phyloP scores from a whole-genome alignment of 2,797 vertebrate species.

The Clamator glandarius region DNA sequence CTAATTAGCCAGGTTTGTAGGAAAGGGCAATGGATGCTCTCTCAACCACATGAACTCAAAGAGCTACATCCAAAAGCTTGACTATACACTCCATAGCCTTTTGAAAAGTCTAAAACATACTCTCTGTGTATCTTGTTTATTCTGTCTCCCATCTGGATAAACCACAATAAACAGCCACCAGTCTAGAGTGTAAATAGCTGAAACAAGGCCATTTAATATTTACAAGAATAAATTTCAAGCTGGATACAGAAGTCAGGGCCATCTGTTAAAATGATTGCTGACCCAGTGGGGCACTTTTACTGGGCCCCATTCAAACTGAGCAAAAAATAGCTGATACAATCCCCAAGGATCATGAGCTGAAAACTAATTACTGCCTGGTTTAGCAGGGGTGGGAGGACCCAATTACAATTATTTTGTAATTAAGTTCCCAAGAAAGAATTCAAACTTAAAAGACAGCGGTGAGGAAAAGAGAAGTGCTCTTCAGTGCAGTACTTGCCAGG shows the following conservation, averaged over 20 bases:
- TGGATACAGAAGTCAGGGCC: neutral
- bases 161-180: neutral
- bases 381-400: neutral
- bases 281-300: neutral
- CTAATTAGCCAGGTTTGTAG: neutral
- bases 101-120: neutral
- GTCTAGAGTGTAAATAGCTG: neutral
- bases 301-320: neutral
- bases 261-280: neutral
- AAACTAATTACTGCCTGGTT: constrained; percentile 2
- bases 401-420: neutral
- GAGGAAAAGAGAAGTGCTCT: neutral
- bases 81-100: neutral
- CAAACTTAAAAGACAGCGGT: neutral
- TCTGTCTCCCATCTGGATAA: neutral
- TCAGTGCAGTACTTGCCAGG: neutral
- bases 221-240: neutral
- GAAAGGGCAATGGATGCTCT: neutral
- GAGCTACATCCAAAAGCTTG: neutral
- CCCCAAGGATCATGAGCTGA: neutral
- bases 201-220: neutral
- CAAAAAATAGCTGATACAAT: neutral
- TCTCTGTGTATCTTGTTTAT: neutral
- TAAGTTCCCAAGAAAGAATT: neutral
- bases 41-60: neutral